A percentile compares a stretch with the other conserved stretches of the same genome.
Evolutionary conservation across 2,797 vertebrate genomes (phyloP).

Genomic region (Peromyscus nudipes): DNA sequence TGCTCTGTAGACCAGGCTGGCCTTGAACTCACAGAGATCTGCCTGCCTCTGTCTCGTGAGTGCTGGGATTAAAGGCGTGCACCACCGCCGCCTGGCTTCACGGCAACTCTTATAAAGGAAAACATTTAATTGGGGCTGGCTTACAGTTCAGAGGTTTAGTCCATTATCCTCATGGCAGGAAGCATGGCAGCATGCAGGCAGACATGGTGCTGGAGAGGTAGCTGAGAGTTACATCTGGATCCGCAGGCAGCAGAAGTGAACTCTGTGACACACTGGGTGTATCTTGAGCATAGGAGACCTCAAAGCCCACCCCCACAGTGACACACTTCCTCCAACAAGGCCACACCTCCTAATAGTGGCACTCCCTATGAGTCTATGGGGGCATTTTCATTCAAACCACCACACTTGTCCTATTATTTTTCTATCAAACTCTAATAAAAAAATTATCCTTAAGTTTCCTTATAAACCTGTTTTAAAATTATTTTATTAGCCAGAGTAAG

Average conservation of each 20-base stretch:
- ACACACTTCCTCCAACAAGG: neutral
- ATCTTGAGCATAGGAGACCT: neutral
- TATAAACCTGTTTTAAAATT: neutral
- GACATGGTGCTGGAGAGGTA: neutral
- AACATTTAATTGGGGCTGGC: neutral
- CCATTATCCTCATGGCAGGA: neutral
- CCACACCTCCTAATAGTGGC: neutral
- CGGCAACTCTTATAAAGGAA: neutral
- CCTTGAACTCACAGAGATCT: no score
- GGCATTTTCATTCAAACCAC: neutral
- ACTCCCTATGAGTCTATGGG: neutral
- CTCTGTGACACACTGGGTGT: neutral
- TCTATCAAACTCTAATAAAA: neutral
- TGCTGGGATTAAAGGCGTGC: no score
- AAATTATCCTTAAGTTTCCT: neutral
- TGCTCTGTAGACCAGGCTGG: no score
- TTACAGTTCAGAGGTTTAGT: neutral
- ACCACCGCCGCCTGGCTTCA: no score
- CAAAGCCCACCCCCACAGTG: neutral
- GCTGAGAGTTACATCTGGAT: neutral
- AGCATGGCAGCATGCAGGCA: neutral
- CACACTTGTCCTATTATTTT: neutral
- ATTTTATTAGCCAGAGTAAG: neutral
- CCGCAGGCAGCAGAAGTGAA: neutral
- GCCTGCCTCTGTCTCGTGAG: no score